A percentile compares a stretch with the other conserved stretches of the same genome.
Conservation (phyloP, 1,140 invertebrate genomes). For the Drusus annulatus region DNA sequence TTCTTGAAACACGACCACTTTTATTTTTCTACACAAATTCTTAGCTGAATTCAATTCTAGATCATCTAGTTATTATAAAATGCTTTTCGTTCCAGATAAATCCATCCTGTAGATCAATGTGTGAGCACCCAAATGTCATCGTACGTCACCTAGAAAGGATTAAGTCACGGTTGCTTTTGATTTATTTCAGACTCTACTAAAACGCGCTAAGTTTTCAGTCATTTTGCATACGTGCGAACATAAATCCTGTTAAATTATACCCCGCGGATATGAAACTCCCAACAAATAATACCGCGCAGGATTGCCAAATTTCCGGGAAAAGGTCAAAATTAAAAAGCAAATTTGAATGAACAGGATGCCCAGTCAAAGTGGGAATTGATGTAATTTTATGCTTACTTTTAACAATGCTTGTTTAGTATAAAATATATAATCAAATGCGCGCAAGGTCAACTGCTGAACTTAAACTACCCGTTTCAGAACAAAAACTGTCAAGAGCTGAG, state of each 20-base stretch:
- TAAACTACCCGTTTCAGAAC: no score
- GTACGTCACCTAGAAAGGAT: conserved; percentile 18
- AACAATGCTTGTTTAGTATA: no score
- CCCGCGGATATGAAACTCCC: neutral
- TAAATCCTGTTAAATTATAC: conserved; percentile 27
- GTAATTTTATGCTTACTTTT: no score
- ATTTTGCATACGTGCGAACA: conserved; percentile 31
- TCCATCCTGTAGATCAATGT: no score
- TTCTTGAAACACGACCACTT: no score
- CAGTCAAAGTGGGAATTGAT: neutral
- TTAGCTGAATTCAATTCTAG: no score
- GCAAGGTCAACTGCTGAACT: no score
- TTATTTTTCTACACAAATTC: no score
- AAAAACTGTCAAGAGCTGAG: no score
- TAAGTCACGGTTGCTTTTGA: conserved; percentile 33
- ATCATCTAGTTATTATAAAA: no score
- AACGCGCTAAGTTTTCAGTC: conserved; percentile 33
- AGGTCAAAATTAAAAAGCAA: conserved; percentile 15
- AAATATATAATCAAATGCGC: no score
- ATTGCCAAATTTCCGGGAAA: neutral
- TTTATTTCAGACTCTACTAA: conserved; percentile 29
- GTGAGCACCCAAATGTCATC: neutral
- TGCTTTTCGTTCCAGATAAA: no score
- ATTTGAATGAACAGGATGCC: neutral
- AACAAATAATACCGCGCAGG: conserved; percentile 1